phyloP scores from a whole-genome alignment of 2,113 vertebrate species.

The Leucopsar rothschildi region DNA sequence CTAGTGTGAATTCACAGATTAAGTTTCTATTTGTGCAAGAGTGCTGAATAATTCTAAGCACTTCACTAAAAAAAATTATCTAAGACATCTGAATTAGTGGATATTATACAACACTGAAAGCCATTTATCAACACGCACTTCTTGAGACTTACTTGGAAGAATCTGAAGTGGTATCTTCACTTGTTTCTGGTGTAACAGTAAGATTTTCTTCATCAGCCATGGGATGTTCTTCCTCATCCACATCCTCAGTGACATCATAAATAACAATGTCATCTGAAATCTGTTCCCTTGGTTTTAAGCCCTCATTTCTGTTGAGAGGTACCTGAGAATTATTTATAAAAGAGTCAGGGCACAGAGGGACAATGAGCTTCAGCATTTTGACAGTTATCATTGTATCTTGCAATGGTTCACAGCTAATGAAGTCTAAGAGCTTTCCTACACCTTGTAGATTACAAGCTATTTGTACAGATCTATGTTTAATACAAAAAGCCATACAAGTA shows the following conservation, averaged over 20 bases:
- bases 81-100: not conserved
- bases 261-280: conserved; percentile 91
- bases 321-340: conserved; percentile 57
- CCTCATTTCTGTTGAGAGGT: conserved; percentile 75
- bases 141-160: conserved; percentile 67
- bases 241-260: conserved; percentile 86
- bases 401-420: not conserved
- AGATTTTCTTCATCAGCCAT: conserved; percentile 74
- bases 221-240: conserved; percentile 62
- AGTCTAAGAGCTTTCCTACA: not conserved
- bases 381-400: not conserved
- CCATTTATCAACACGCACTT: not conserved
- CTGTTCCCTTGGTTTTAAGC: conserved; percentile 79
- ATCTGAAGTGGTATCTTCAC: conserved; percentile 71
- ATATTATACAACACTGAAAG: not conserved
- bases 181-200: conserved; percentile 72
- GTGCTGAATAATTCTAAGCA: not conserved
- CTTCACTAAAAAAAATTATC: not conserved
- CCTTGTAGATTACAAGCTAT: not conserved
- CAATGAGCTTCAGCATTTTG: not conserved
- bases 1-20: not conserved
- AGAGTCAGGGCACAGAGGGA: not conserved
- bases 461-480: not conserved
- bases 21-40: not conserved
- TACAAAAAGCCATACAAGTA: not conserved